phyloP scores from a whole-genome alignment of 64 coral and sea anemone species.

The Hydrozoanthus tunicans region DNA sequence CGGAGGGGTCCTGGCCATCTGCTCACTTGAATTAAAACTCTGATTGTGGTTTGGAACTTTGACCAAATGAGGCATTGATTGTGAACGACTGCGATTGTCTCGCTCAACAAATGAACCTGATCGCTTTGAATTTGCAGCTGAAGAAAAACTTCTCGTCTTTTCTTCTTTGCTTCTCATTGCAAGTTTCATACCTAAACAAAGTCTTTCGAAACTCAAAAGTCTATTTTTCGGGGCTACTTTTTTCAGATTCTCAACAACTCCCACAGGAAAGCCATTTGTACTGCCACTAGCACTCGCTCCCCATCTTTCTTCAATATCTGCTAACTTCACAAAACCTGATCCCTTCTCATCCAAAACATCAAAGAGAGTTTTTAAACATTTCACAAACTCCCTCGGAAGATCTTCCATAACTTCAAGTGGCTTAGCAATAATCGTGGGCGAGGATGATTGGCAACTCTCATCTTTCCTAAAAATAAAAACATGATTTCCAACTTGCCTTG shows the following conservation, averaged over 20 bases:
- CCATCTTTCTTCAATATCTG: slow-evolving; percentile 90
- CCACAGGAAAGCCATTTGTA: slow-evolving; percentile 53
- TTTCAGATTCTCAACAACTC: slow-evolving; percentile 78
- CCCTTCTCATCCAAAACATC: slow-evolving; percentile 88
- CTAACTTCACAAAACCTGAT: slow-evolving; percentile 77
- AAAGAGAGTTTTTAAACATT: slow-evolving; percentile 84
- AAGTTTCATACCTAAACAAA: slow-evolving; percentile 84
- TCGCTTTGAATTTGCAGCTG: slow-evolving; percentile 1
- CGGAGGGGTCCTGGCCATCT: slow-evolving; percentile 53
- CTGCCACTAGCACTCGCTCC: slow-evolving; percentile 50
- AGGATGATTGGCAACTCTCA: slow-evolving; percentile 37
- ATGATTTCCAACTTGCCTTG: slow-evolving; percentile 81
- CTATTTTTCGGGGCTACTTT: slow-evolving; percentile 80
- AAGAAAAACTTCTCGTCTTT: background rate
- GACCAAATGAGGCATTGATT: slow-evolving; percentile 25
- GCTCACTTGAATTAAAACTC: slow-evolving; percentile 69
- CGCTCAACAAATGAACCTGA: background rate
- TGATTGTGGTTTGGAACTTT: slow-evolving; percentile 35
- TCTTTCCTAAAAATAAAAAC: slow-evolving; percentile 81
- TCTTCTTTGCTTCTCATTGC: slow-evolving; percentile 53
- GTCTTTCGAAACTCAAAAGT: slow-evolving; percentile 86
- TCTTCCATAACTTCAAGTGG: slow-evolving; percentile 74
- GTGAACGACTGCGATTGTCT: slow-evolving; percentile 7
- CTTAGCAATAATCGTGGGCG: slow-evolving; percentile 69
- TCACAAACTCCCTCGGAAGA: slow-evolving; percentile 86